Evolutionary conservation across 92 coral and sea anemone genomes (phyloP), one percentile per base, ranked within the genome.

Genomic region (Phymanthus crucifer): DNA sequence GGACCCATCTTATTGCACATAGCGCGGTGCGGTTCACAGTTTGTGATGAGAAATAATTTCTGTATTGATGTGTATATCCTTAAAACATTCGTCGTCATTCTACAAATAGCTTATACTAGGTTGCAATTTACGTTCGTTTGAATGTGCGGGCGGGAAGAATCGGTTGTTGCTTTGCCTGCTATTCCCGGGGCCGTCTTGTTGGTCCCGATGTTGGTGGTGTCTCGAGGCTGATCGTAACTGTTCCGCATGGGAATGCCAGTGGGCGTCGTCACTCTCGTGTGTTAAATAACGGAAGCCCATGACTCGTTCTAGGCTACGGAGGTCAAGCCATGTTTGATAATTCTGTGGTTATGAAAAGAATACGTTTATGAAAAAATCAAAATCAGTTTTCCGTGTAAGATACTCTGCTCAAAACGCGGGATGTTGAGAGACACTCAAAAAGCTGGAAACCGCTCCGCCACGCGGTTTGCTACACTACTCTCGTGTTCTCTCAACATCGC

Each of bases 261-360:
- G 84, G 3, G 88, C 93, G 81, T 96, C 99, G 76, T 96, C 99
- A 32, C 99, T 96, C 86, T 93, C 98, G 76, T 96, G 99, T 8
- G 99, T 93, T 11, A 96, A 86, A 77, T 93, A 96, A 13, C 99
- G 90, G 80, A 91, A 91, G 10, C 99, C 99, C 4, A 93, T 93
- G 61, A 80, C 95, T 48, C 94, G 95, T 54, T 96, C 99, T 76
- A 96, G 87, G 80, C 95, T 96, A 32, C 96, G 93, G 61, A 94
- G 81, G 74, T 96, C 99, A 40, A 93, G 85, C 99, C 99, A 96
- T 29, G 99, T 96, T 71, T 93, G 96, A 78, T 93, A 93, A 71
- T 93, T 91, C 99, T 96, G 76, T 96, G 78, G 19, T 54, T 66
- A 84, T 77, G 61, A 18, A 33, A 77, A 61, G 26, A n/a, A n/a